Conservation (phyloP, 2,113 vertebrate genomes). For the Plecotus auritus region DNA sequence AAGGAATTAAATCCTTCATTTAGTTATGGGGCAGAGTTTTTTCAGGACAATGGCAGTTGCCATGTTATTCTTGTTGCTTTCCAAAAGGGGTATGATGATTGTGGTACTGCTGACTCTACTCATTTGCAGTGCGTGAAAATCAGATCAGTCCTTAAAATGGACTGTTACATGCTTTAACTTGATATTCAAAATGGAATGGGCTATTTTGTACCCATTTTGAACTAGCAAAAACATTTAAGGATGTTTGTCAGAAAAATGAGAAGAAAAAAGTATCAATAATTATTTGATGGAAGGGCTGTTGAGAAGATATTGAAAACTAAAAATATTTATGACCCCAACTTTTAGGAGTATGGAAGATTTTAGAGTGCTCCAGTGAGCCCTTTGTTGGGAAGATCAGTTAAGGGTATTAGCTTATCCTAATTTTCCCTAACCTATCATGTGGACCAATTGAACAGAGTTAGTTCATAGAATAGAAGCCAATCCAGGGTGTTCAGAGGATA, state of each 20-base stretch:
- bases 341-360: not conserved
- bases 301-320: not conserved
- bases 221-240: not conserved
- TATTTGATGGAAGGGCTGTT: not conserved
- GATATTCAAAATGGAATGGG: not conserved
- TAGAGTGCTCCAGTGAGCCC: not conserved
- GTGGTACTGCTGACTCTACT: not conserved
- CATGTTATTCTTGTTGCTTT: not conserved
- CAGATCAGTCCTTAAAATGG: not conserved
- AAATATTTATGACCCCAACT: not conserved
- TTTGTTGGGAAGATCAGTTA: not conserved
- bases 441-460: not conserved
- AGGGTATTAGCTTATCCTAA: not conserved
- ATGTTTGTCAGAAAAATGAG: not conserved
- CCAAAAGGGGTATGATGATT: not conserved
- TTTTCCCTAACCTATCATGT: not conserved
- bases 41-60: not conserved
- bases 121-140: not conserved
- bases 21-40: not conserved
- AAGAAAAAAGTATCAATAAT: not conserved
- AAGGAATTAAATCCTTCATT: not conserved
- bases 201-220: not conserved
- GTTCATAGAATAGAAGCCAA: not conserved
- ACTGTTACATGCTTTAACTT: not conserved
- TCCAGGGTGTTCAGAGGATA: not conserved